Evolutionary conservation across 2,113 vertebrate species (phyloP), one percentile per base, ranked within the genome.

Genomic region (Phainopepla nitens): DNA sequence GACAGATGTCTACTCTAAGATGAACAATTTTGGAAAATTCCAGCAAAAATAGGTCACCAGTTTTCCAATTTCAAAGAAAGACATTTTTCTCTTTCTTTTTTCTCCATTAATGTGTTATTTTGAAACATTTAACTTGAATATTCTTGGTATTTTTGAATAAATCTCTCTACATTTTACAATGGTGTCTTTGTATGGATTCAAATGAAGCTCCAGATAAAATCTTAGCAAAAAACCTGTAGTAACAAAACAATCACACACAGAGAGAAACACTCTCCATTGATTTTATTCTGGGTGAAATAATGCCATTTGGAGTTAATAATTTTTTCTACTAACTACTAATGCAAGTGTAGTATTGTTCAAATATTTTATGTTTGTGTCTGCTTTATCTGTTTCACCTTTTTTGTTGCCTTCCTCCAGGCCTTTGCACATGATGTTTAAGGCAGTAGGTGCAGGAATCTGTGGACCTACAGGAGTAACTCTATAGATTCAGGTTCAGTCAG

Each of bases 21-120:
- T 36, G 41, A 93, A 69, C 45, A 4, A 77, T 75, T 93, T 56
- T 72, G 13, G 61, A 92, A 89, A 92, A 92, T 68, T 76, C 57
- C 49, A 84, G 18, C 6, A 89, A 77, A 95, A 94, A 66, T 78
- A 61, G 7, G 39, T 87, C 36, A 78, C 28, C 16, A 25, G 47
- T 56, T 77, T 64, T 83, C 5, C 5, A 81, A 15, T 44, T 89
- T 56, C 51, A 29, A 61, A 44, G 10, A 41, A 92, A 60, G 28
- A 42, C 3, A 3, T 39, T 61, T 76, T 53, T 87, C 1, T 25
- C 50, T 45, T 79, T 9, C 60, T 6, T 57, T 81, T 8, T 86
- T 5, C 13, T 10, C 12, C 5, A 14, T 61, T 31, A 84, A 20
- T 56, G 7, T 3, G 2, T n/a, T 88, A n/a, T 44, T 76, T 91